Evolutionary conservation across 2,797 vertebrate species (phyloP).

Genomic region (Aulostomus chinensis): DNA sequence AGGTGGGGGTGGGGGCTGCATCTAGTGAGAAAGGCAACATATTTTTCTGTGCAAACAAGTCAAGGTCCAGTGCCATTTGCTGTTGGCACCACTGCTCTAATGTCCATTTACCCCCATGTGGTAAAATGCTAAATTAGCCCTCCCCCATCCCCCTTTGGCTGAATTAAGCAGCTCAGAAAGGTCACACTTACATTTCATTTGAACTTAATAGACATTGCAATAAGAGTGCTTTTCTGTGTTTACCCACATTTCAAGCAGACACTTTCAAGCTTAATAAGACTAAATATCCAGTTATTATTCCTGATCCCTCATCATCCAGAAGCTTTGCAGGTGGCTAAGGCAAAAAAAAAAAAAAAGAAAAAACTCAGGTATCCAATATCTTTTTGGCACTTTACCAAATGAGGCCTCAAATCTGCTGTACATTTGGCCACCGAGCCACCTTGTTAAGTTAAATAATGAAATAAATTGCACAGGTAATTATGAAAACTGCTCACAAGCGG

Average conservation of each 20-base stretch:
- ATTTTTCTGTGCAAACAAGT: constrained; percentile 60
- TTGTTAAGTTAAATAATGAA: constrained; percentile 77
- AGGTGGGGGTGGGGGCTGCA: too few relatives aligned
- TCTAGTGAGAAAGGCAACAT: too few relatives aligned
- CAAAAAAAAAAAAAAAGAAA: constrained; percentile 5
- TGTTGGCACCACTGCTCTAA: constrained; percentile 53
- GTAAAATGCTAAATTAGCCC: constrained; percentile 66
- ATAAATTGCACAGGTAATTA: constrained; percentile 76
- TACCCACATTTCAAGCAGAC: constrained; percentile 44
- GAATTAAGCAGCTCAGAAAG: constrained; percentile 67
- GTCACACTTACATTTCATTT: constrained; percentile 69
- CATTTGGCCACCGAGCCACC: constrained; percentile 68
- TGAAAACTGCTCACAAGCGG: constrained; percentile 75
- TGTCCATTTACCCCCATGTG: constrained; percentile 47
- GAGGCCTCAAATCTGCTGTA: constrained; percentile 44
- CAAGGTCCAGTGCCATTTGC: constrained; percentile 52
- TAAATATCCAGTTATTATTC: constrained; percentile 45
- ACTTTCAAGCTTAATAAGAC: constrained; percentile 48
- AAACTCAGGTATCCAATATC: constrained; percentile 43
- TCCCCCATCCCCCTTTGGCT: constrained; percentile 67
- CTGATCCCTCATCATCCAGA: constrained; percentile 33
- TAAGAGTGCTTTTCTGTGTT: constrained; percentile 44
- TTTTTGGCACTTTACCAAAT: constrained; percentile 59
- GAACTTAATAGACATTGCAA: constrained; percentile 50
- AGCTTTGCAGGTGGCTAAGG: constrained; percentile 34